Percentiles rank a stretch among this genome's conserved stretches.
These are phyloP conservation scores for Andrena hattorfiana DNA, from an alignment of 2,888 invertebrate species.

Conservation along the genomic window DNA sequence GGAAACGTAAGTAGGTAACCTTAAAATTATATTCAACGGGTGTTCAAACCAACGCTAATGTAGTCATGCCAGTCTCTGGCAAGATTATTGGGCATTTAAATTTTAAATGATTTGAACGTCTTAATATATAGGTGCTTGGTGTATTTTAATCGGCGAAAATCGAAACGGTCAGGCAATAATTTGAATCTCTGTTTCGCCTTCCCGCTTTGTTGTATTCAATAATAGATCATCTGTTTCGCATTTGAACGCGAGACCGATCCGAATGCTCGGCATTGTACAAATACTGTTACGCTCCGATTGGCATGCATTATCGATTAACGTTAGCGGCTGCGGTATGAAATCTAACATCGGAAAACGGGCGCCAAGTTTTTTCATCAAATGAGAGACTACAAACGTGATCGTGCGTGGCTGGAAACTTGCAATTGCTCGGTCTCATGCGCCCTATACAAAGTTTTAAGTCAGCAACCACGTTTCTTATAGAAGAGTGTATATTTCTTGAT, in stretches of 20 bases:
- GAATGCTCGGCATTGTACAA: constrained; percentile 13
- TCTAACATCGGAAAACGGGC: constrained; percentile 5
- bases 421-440: background rate
- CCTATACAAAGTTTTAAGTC: too few relatives aligned
- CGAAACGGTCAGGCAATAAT: background rate
- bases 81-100: too few relatives aligned
- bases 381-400: background rate
- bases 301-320: constrained; percentile 29
- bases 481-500: too few relatives aligned
- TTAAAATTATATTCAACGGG: too few relatives aligned
- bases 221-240: background rate
- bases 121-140: too few relatives aligned
- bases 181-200: background rate
- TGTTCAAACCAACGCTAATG: too few relatives aligned
- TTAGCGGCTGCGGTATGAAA: constrained; percentile 9
- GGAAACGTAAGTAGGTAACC: too few relatives aligned
- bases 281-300: constrained; percentile 34
- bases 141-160: background rate
- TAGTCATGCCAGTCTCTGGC: too few relatives aligned
- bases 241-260: background rate
- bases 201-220: background rate
- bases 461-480: too few relatives aligned
- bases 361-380: background rate
- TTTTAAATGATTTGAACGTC: too few relatives aligned
- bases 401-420: background rate